A percentile compares a stretch with the other conserved stretches of the same genome.
Conservation (phyloP, 1,140 invertebrate genomes). For the Pogonus chalceus region DNA sequence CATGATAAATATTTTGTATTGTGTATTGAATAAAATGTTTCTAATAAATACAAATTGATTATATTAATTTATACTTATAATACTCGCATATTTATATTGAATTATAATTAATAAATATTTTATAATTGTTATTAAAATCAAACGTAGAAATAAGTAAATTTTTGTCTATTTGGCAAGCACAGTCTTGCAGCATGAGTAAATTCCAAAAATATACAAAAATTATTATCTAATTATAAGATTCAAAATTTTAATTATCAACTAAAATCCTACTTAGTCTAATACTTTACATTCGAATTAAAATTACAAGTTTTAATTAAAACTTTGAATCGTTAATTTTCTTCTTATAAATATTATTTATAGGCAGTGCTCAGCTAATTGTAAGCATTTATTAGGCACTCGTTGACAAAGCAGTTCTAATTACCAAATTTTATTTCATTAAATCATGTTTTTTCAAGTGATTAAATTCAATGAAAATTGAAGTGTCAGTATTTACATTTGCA, state of each 20-base stretch:
- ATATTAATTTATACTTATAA: background rate
- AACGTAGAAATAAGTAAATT: background rate
- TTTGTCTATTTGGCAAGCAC: conserved; percentile 3
- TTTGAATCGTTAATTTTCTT: background rate
- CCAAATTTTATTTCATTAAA: background rate
- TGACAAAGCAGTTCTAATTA: background rate
- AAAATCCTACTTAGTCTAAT: background rate
- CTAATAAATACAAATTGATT: conserved; percentile 5
- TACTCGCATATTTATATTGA: background rate
- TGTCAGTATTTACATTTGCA: background rate
- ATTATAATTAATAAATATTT: background rate
- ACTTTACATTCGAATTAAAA: background rate
- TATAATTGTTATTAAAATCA: background rate
- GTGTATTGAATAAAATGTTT: conserved; percentile 6
- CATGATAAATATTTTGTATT: background rate
- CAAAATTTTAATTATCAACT: background rate
- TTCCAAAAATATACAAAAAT: conserved; percentile 2
- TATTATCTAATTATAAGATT: background rate
- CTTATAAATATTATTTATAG: background rate
- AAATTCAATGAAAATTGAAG: background rate
- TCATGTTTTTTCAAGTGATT: background rate
- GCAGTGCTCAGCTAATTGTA: conserved; percentile 2
- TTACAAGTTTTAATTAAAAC: background rate
- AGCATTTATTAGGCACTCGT: conserved; percentile 1
- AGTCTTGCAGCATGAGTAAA: background rate